These are phyloP conservation scores for Tolmerus cingulatus DNA, from an alignment of 2,888 invertebrate species.

Conservation along the genomic window DNA sequence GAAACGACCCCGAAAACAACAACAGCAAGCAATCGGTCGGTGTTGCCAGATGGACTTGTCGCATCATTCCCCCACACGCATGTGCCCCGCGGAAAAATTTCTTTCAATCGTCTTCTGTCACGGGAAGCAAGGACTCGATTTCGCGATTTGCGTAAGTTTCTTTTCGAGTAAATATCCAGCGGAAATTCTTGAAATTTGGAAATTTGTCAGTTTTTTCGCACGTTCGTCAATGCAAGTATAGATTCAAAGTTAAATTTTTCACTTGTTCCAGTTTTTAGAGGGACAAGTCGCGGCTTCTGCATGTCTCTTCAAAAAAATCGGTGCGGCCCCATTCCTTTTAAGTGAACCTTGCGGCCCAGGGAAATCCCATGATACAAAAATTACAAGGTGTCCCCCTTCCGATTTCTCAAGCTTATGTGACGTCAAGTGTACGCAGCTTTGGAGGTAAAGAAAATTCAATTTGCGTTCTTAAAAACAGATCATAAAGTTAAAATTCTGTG, in stretches of 20 bases:
- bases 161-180: background rate
- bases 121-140: background rate
- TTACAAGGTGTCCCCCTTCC: background rate
- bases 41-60: background rate
- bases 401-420: background rate
- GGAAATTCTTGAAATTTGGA: background rate
- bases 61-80: background rate
- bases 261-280: background rate
- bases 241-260: background rate
- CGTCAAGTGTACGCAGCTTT: background rate
- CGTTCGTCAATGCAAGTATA: background rate
- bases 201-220: background rate
- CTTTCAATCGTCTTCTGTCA: background rate
- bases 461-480: background rate
- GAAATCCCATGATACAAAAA: background rate
- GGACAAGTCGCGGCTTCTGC: background rate
- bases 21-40: background rate
- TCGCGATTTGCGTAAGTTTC: background rate
- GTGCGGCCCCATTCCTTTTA: background rate
- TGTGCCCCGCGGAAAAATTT: background rate
- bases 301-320: background rate
- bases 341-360: background rate
- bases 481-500: too few species aligned
- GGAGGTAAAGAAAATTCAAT: background rate
- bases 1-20: constrained; percentile 30